Percentiles rank a stretch among this genome's conserved stretches.
These are phyloP conservation scores for Corythornis vintsioides DNA, from an alignment of 2,113 vertebrate species.

Conservation along the genomic window DNA sequence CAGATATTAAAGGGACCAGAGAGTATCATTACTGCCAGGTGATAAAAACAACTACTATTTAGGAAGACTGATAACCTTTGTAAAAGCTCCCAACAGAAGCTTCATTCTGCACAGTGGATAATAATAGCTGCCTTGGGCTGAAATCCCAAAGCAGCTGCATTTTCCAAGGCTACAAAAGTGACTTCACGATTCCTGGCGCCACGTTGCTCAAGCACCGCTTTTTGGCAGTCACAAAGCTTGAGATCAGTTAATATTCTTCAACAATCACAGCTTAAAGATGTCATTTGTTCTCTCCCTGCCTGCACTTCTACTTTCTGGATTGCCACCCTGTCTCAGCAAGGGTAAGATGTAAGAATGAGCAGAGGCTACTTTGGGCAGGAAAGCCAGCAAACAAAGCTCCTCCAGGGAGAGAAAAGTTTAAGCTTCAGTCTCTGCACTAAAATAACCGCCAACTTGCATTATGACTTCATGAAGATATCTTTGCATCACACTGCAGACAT, in stretches of 20 bases:
- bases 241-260: conserved; percentile 23
- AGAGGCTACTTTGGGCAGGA: not conserved
- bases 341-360: not conserved
- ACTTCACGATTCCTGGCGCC: conserved; percentile 52
- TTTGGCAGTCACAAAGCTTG: conserved; percentile 15
- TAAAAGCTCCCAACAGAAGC: conserved; percentile 6
- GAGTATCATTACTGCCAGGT: conserved; percentile 22
- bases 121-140: conserved; percentile 13
- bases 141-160: conserved; percentile 59
- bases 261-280: conserved; percentile 33
- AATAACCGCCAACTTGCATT: not conserved
- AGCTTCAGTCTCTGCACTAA: not conserved
- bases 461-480: not conserved
- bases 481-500: not conserved
- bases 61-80: conserved; percentile 21
- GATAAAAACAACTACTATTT: conserved; percentile 52
- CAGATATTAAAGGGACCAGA: conserved; percentile 53
- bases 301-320: not conserved
- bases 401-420: not conserved
- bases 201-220: not conserved
- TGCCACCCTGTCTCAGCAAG: not conserved
- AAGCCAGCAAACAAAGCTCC: not conserved
- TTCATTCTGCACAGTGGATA: conserved; percentile 30
- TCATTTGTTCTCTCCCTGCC: not conserved
- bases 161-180: conserved; percentile 56